Percentiles rank a stretch among this genome's conserved stretches.
These are phyloP conservation scores for Cyprinella venusta DNA, from an alignment of 2,797 vertebrate genomes.

Conservation along the genomic window DNA sequence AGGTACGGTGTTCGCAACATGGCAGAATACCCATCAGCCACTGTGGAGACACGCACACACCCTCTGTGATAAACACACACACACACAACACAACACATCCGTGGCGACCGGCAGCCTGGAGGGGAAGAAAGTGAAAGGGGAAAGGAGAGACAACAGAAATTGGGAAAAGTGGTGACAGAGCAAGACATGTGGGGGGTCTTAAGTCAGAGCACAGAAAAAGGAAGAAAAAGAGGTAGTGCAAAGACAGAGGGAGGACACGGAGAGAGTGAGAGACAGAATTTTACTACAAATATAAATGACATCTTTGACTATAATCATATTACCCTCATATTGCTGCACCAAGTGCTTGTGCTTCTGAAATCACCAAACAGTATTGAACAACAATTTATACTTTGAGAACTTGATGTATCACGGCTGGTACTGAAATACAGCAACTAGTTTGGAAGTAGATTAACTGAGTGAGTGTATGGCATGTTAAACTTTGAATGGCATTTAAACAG, in stretches of 20 bases:
- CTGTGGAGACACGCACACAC: constrained; percentile 20
- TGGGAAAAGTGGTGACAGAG: constrained; percentile 57
- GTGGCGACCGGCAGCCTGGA: constrained; percentile 52
- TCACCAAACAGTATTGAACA: constrained; percentile 37
- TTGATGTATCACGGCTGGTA: constrained; percentile 26
- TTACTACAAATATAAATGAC: constrained; percentile 37
- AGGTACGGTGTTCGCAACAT: constrained; percentile 18
- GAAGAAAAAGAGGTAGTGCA: constrained; percentile 76
- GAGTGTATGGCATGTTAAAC: constrained; percentile 36
- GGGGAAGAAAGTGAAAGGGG: constrained; percentile 57
- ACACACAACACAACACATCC: constrained; percentile 49
- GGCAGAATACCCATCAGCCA: constrained; percentile 19
- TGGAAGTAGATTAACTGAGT: background rate
- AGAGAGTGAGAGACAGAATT: constrained; percentile 42
- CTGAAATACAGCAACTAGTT: constrained; percentile 34
- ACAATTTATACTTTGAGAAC: constrained; percentile 35
- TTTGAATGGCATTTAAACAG: constrained; percentile 40
- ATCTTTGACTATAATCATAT: constrained; percentile 23
- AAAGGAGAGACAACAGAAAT: constrained; percentile 63
- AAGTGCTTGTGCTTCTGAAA: constrained; percentile 62
- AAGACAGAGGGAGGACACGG: constrained; percentile 60
- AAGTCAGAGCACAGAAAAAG: constrained; percentile 64
- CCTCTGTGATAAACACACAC: constrained; percentile 15
- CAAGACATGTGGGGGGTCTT: constrained; percentile 61
- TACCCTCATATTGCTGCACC: constrained; percentile 47